Evolutionary conservation across 1,140 invertebrate species (phyloP).

Genomic region (Leptinotarsa defecta): DNA sequence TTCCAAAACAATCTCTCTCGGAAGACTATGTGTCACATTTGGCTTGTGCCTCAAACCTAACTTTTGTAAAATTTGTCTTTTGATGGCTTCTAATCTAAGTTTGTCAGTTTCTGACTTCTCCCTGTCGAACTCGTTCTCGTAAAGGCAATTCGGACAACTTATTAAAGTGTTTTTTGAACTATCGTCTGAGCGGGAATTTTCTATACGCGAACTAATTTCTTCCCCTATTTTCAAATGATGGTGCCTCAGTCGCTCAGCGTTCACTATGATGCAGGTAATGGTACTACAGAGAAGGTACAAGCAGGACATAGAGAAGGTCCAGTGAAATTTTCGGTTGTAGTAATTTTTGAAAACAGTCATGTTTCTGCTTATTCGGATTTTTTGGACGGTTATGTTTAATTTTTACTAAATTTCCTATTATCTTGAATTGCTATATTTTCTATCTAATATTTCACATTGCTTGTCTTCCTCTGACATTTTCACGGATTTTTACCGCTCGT

Average conservation of each 20-base stretch:
- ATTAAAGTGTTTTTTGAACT: constrained; percentile 39
- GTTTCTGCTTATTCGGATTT: constrained; percentile 13
- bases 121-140: constrained; percentile 42
- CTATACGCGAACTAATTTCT: constrained; percentile 33
- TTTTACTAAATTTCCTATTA: constrained; percentile 26
- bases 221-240: constrained; percentile 35
- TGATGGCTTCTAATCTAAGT: constrained; percentile 74
- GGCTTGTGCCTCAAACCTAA: constrained; percentile 70
- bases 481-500: constrained; percentile 15
- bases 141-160: constrained; percentile 53
- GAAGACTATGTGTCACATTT: constrained; percentile 70
- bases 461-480: constrained; percentile 21
- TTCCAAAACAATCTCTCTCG: constrained; percentile 70
- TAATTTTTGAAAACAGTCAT: constrained; percentile 47
- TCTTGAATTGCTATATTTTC: constrained; percentile 31
- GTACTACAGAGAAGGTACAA: constrained; percentile 46
- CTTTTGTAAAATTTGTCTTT: constrained; percentile 76
- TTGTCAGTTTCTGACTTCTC: constrained; percentile 60
- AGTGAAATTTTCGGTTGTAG: constrained; percentile 38
- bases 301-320: constrained; percentile 42
- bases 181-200: constrained; percentile 42
- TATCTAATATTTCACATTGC: constrained; percentile 22
- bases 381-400: constrained; percentile 18
- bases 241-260: constrained; percentile 42
- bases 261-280: constrained; percentile 35